Percentiles rank a stretch among this genome's conserved stretches.
These are phyloP conservation scores for Spondyliosoma cantharus DNA, from an alignment of 2,797 vertebrate species.

Conservation along the genomic window DNA sequence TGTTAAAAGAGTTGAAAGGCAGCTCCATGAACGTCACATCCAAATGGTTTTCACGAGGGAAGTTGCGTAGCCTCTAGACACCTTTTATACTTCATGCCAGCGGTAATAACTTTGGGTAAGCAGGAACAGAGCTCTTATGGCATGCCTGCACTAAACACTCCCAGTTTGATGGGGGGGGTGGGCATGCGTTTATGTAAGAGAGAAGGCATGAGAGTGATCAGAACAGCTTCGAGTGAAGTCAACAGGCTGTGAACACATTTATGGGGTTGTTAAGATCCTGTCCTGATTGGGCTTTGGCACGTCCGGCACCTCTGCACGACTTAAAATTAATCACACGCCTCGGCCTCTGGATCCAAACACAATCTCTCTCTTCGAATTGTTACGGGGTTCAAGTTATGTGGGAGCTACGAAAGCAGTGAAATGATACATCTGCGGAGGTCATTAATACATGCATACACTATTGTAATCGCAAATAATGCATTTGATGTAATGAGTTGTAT, in stretches of 20 bases:
- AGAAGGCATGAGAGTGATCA: constrained; percentile 18
- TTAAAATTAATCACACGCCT: constrained; percentile 73
- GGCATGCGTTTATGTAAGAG: constrained; percentile 25
- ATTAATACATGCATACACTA: too few relatives aligned
- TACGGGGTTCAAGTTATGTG: too few relatives aligned
- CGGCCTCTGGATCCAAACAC: constrained; percentile 46
- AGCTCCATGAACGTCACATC: constrained; percentile 4
- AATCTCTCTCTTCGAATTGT: constrained; percentile 10
- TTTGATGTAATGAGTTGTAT: too few relatives aligned
- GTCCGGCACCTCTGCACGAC: constrained; percentile 55
- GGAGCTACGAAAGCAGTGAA: too few relatives aligned
- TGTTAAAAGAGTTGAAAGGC: constrained; percentile 40
- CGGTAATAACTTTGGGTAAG: constrained; percentile 19
- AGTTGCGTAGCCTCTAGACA: constrained; percentile 5
- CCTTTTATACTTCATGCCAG: constrained; percentile 4
- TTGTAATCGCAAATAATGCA: too few relatives aligned
- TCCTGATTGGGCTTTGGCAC: constrained; percentile 16
- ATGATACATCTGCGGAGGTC: too few relatives aligned
- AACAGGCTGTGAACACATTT: constrained; percentile 36
- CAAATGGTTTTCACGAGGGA: constrained; percentile 7
- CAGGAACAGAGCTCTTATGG: constrained; percentile 1
- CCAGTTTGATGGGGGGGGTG: constrained; percentile 1
- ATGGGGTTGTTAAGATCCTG: constrained; percentile 19
- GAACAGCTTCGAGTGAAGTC: constrained; percentile 37
- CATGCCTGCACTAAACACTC: background rate